Evolutionary conservation across 2,797 vertebrate species (phyloP), one percentile per base, ranked within the genome.

Genomic region (Rhyacichthys aspro): DNA sequence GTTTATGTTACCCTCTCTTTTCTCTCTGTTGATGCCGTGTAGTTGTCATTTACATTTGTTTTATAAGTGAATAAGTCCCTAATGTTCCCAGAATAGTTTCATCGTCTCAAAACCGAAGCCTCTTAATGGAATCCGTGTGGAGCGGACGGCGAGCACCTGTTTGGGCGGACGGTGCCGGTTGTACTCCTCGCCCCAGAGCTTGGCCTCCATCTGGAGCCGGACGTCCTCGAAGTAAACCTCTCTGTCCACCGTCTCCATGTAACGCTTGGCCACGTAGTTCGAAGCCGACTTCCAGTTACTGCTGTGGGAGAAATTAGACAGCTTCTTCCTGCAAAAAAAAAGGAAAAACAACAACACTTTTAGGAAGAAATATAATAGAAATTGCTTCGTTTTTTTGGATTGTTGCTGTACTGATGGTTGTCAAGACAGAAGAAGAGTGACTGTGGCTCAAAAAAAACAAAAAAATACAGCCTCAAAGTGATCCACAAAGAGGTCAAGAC

Each of bases 141-240:
- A 28, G 23, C 23, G 7, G 23, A 28, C 11, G 59, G 3, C 17
- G 19, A 7, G 16, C 57, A 98, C 98, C 96, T 98, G 96, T 76
- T 99, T 99, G 0, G 98, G 98, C 59, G 98, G 98, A 19, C 92
- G 93, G 86, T 99, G 97, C 1, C 98, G 87, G 72, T 96, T 99
- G 81, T 94, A 99, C 55, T 99, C 98, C 55, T 99, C 95, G 12
- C 98, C 97, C 98, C 98, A 99, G 49, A 99, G 93, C 70, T 99
- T 99, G 63, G 98, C 97, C 72, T 98, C 98, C 96, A 98, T 98
- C 78, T 99, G 98, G 39, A 99, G 93, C 58, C 92, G 86, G 11
- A 99, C 96, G 17, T 99, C 98, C 79, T 98, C 97, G 61, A 98
- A 97, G 91, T 99, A 99, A 54, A 99, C 96, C 0, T 91, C 88